Percentiles rank a stretch among this genome's conserved stretches.
Evolutionary conservation across 2,797 vertebrate genomes (phyloP).

Genomic region (Anableps anableps): DNA sequence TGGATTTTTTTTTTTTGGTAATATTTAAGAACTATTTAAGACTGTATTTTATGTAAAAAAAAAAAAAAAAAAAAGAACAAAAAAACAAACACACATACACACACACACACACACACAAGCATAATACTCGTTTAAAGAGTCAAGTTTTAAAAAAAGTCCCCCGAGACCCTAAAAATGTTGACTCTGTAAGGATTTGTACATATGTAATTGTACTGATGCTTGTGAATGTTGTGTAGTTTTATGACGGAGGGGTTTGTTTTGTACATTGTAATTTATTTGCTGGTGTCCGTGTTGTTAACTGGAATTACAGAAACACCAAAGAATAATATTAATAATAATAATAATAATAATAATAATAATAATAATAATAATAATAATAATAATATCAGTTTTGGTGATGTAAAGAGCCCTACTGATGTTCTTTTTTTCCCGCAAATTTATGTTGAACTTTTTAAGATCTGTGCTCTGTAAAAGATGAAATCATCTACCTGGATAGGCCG

Average conservation of each 20-base stretch:
- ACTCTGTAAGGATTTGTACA: slow-evolving; percentile 88
- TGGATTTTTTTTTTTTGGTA: slow-evolving; percentile 73
- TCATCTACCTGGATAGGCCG: slow-evolving; percentile 93
- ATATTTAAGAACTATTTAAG: slow-evolving; percentile 89
- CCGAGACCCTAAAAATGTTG: slow-evolving; percentile 89
- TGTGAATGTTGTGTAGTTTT: slow-evolving; percentile 93
- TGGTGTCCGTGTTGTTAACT: slow-evolving; percentile 83
- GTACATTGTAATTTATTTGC: slow-evolving; percentile 99
- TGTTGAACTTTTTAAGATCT: slow-evolving; percentile 37
- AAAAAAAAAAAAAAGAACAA: slow-evolving; percentile 1
- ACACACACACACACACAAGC: slow-evolving; percentile 58
- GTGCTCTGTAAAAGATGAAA: slow-evolving; percentile 86
- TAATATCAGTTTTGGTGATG: slow-evolving; percentile 91
- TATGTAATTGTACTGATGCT: slow-evolving; percentile 90
- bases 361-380: slow-evolving; percentile 52
- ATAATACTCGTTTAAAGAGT: slow-evolving; percentile 85
- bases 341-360: slow-evolving; percentile 66
- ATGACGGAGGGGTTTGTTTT: slow-evolving; percentile 90
- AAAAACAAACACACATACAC: not conserved
- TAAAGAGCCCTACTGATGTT: slow-evolving; percentile 82
- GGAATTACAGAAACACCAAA: slow-evolving; percentile 98
- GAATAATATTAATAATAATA: slow-evolving; percentile 80
- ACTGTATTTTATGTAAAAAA: slow-evolving; percentile 86
- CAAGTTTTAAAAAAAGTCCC: slow-evolving; percentile 82
- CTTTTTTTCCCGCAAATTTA: not conserved